Evolutionary conservation across 2,888 invertebrate species (phyloP).

Genomic region (Ophion obscuratus): DNA sequence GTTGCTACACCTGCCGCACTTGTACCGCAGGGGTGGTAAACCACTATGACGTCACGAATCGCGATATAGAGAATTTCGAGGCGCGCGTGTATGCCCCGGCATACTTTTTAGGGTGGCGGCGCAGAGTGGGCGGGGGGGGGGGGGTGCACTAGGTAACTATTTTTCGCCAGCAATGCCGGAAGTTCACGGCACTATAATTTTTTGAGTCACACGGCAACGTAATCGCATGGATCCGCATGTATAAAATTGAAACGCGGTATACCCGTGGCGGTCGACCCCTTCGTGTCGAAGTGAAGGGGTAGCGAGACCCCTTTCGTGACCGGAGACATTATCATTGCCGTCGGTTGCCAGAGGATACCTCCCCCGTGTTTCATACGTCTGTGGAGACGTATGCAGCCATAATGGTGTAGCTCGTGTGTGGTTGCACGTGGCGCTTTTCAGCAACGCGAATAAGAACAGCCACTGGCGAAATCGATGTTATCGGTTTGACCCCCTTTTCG

Average conservation of each 20-base stretch:
- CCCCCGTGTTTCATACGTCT: conserved; percentile 1
- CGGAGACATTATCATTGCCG: conserved; percentile 46
- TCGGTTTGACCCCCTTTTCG: conserved; percentile 69
- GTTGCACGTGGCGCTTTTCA: conserved; percentile 12
- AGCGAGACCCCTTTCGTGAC: conserved; percentile 54
- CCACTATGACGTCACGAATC: neutral
- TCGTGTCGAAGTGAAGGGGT: conserved; percentile 36
- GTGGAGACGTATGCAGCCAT: neutral
- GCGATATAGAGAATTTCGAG: neutral
- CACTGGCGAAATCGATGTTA: conserved; percentile 68
- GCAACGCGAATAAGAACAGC: conserved; percentile 45
- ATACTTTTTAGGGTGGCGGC: conserved; percentile 2
- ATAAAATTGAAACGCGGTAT: conserved; percentile 7
- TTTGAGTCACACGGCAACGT: conserved; percentile 16
- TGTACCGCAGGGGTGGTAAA: neutral
- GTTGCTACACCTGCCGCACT: neutral
- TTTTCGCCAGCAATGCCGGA: conserved; percentile 1
- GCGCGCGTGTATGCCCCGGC: neutral
- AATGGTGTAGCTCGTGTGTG: conserved; percentile 16
- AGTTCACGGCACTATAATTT: neutral
- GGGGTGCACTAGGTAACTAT: neutral
- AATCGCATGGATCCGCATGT: conserved; percentile 6
- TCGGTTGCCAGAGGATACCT: conserved; percentile 9
- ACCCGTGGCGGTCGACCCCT: conserved; percentile 6
- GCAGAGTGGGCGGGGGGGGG: neutral